A percentile compares a stretch with the other conserved stretches of the same genome.
Evolutionary conservation across 2,113 vertebrate species (phyloP).

Genomic region (Sphyrna mokarran): DNA sequence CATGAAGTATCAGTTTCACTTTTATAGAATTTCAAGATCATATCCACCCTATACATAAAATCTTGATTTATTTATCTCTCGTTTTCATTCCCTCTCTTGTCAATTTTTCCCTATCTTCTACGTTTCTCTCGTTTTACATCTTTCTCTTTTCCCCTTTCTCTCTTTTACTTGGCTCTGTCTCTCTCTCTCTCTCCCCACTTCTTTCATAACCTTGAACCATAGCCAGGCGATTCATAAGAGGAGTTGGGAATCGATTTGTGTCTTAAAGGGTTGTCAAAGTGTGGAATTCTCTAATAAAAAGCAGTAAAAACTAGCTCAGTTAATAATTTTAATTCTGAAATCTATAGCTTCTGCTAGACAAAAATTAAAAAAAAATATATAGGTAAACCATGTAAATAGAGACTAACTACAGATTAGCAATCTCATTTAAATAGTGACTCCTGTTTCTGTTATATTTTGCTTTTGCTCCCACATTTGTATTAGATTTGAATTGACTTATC

Average conservation of each 20-base stretch:
- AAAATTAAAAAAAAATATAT: neutral
- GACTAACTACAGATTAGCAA: neutral
- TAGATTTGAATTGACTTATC: neutral
- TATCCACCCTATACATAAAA: too few species aligned
- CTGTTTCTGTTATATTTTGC: neutral
- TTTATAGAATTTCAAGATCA: too few species aligned
- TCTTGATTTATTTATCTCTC: too few species aligned
- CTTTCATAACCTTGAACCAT: too few species aligned
- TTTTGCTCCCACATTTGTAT: neutral
- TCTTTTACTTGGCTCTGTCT: too few species aligned
- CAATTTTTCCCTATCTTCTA: too few species aligned
- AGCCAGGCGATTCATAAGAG: neutral
- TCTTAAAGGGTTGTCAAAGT: neutral
- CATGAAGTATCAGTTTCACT: too few species aligned
- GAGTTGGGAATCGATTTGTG: neutral
- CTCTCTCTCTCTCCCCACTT: too few species aligned
- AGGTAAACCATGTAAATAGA: neutral
- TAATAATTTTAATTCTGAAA: neutral
- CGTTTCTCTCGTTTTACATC: too few species aligned
- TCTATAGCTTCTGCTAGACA: neutral
- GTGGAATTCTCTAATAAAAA: neutral
- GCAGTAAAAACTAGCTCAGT: neutral
- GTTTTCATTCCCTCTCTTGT: too few species aligned
- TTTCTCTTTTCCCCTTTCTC: too few species aligned
- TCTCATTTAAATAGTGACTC: neutral